phyloP scores from a whole-genome alignment of 1,140 invertebrate genomes.

The Sminthurides bifidus region DNA sequence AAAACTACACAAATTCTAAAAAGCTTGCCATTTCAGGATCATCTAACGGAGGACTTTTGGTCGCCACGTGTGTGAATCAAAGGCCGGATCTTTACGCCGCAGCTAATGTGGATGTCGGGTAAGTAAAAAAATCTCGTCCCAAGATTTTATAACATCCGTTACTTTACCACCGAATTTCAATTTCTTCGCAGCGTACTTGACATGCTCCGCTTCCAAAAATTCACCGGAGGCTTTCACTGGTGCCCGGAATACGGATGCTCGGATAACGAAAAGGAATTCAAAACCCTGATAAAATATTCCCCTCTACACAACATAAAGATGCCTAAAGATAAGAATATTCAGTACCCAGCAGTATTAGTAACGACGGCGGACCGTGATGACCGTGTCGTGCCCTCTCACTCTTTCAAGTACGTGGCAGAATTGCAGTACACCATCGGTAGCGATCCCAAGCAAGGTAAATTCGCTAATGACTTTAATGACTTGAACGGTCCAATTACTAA shows the following conservation, averaged over 20 bases:
- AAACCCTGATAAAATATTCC: constrained; percentile 81
- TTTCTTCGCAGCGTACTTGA: constrained; percentile 1
- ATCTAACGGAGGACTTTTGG: constrained; percentile 89
- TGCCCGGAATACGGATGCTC: constrained; percentile 91
- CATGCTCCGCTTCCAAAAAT: constrained; percentile 73
- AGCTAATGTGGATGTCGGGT: constrained; percentile 82
- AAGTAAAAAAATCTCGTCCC: constrained; percentile 34
- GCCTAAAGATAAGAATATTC: constrained; percentile 43
- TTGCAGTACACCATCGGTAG: constrained; percentile 44
- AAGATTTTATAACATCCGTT: not conserved
- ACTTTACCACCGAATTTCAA: not conserved
- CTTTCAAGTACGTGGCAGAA: constrained; percentile 51
- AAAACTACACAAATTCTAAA: constrained; percentile 64
- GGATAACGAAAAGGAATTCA: constrained; percentile 75
- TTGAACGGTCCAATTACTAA: too few relatives aligned
- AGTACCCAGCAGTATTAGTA: constrained; percentile 50
- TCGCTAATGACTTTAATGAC: too few relatives aligned
- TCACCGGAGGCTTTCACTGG: constrained; percentile 95
- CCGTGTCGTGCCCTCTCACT: constrained; percentile 50
- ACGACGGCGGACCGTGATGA: constrained; percentile 47
- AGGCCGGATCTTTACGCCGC: constrained; percentile 87
- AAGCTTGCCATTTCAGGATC: constrained; percentile 82
- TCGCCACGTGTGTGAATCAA: constrained; percentile 89
- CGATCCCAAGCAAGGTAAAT: constrained; percentile 38
- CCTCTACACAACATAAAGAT: constrained; percentile 82